Evolutionary conservation across 2,113 vertebrate species (phyloP), one percentile per base, ranked within the genome.

Genomic region (Ceyx cyanopectus): DNA sequence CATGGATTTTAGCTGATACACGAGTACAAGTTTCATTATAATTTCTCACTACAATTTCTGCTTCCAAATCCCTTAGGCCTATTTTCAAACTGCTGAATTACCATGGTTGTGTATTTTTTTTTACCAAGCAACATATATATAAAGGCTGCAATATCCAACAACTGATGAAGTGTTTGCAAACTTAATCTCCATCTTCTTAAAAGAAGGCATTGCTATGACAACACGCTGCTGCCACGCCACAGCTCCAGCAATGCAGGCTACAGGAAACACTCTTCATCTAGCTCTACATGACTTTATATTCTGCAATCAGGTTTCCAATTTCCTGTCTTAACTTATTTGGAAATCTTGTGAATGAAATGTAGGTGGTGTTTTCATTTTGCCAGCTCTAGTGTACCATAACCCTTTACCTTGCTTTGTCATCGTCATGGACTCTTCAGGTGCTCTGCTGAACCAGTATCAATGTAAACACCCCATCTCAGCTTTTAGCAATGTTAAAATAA

Each of bases 181-280:
- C 81, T 81, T 84, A 83, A 93, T 94, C 77, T 87, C 86, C 32
- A 77, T 77, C 89, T 94, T 57, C 87, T 93, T 90, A 87, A 87
- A 86, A 87, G 24, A 48, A 74, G 70, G 43, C 43, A 96, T 94
- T 91, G 70, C 81, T 87, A 93, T 94, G 94, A 92, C 95, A 95
- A 92, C 75, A 0, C 58, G 17, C 41, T 46, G 43, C 43, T 46
- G 81, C 68, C 51, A 79, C 32, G 70, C 29, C 72, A 76, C 32
- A 89, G 67, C 20, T 94, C 87, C 79, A 89, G 56, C 77, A 91
- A 17, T 30, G 58, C 60, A 87, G 79, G 67, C n/a, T 70, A 23
- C 68, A 85, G 79, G 58, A 74, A 69, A 76, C 23, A 37, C 18
- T 57, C 3, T 58, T 93, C 24, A 70, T 93, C 76, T 67, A 30